These are phyloP conservation scores for Scalopus aquaticus DNA, from an alignment of 2,113 vertebrate genomes.

Conservation along the genomic window DNA sequence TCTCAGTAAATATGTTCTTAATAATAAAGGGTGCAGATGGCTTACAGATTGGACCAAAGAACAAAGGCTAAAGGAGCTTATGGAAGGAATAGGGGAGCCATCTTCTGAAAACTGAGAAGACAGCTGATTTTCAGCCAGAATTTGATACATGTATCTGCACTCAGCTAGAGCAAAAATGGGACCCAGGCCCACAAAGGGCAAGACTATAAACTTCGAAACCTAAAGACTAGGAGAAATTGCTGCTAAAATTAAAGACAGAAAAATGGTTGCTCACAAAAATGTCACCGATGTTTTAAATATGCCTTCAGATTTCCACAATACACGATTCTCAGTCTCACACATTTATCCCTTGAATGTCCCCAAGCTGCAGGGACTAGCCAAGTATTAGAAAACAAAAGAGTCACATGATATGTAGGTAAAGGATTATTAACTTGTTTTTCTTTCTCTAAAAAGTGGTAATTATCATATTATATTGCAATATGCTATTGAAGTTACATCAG, in stretches of 20 bases:
- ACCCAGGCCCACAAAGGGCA: constrained; percentile 47
- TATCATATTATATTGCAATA: constrained; percentile 75
- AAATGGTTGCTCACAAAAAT: not conserved
- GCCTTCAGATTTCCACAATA: not conserved
- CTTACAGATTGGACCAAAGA: constrained; percentile 75
- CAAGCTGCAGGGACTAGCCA: not conserved
- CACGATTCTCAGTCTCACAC: not conserved
- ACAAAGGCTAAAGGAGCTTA: constrained; percentile 72
- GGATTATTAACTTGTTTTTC: constrained; percentile 74
- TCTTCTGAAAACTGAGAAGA: constrained; percentile 78
- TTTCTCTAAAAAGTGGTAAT: constrained; percentile 64
- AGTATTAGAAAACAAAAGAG: constrained; percentile 69
- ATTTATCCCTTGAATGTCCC: not conserved
- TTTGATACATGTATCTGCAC: constrained; percentile 76
- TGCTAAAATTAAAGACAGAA: not conserved
- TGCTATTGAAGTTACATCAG: constrained; percentile 54
- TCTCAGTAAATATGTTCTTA: constrained; percentile 80
- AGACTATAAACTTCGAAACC: constrained; percentile 63
- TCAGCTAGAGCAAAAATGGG: constrained; percentile 58
- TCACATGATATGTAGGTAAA: constrained; percentile 48
- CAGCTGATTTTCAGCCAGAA: constrained; percentile 72
- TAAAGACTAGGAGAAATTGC: constrained; percentile 26
- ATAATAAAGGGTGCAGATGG: constrained; percentile 81
- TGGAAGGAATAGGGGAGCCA: constrained; percentile 66
- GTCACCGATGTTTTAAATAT: not conserved